Conservation (phyloP, 1,140 invertebrate genomes). For the Trichonephila clavata region DNA sequence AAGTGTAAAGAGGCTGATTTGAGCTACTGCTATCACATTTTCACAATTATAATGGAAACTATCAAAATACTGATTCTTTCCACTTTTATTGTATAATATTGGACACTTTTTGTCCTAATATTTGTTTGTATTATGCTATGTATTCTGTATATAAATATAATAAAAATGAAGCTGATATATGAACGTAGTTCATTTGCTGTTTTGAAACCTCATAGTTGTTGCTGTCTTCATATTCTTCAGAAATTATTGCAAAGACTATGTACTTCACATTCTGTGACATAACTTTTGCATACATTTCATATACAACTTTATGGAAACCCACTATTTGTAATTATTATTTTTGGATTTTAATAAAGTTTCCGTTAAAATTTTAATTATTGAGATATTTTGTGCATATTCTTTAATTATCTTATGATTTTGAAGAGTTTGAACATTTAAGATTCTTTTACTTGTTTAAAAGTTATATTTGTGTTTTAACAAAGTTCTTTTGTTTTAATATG, state of each 20-base stretch:
- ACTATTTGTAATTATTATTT: too few relatives aligned
- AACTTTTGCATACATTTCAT: not conserved
- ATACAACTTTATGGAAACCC: too few relatives aligned
- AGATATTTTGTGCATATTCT: too few relatives aligned
- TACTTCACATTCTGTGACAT: not conserved
- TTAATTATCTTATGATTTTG: not conserved
- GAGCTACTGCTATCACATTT: slow-evolving; percentile 16
- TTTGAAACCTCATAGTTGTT: not conserved
- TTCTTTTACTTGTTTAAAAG: not conserved
- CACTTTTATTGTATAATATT: not conserved
- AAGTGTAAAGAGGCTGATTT: not conserved
- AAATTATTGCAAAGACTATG: not conserved
- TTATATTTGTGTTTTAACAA: not conserved
- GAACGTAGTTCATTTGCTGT: not conserved
- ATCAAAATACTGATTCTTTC: not conserved
- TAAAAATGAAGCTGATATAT: not conserved
- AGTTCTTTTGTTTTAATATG: not conserved
- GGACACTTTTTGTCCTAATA: not conserved
- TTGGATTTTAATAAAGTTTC: too few relatives aligned
- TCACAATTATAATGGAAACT: slow-evolving; percentile 2
- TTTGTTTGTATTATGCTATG: not conserved
- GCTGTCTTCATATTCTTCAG: not conserved
- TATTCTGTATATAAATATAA: not conserved
- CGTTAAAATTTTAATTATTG: too few relatives aligned
- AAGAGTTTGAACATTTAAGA: not conserved